A percentile compares a stretch with the other conserved stretches of the same genome.
phyloP scores from a whole-genome alignment of 2,113 vertebrate species.

The Archilochus colubris region DNA sequence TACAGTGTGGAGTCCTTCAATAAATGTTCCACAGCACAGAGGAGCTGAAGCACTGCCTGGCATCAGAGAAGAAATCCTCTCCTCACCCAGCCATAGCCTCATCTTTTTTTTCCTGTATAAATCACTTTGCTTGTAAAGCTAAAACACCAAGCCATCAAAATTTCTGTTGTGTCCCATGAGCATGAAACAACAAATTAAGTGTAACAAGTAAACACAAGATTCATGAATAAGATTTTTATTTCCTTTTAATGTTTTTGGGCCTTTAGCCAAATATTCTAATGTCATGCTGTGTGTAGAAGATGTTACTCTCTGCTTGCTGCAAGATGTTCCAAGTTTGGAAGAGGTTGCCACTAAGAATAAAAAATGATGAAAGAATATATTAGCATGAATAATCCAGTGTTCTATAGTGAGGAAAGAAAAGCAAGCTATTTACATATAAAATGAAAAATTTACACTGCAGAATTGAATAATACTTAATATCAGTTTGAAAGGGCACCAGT shows the following conservation, averaged over 20 bases:
- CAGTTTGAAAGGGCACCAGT: background rate
- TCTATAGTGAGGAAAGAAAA: slow-evolving; percentile 17
- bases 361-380: background rate
- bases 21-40: background rate
- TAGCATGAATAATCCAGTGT: background rate
- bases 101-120: background rate
- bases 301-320: slow-evolving; percentile 50
- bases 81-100: background rate
- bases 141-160: background rate
- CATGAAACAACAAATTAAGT: slow-evolving; percentile 26
- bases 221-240: background rate
- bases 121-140: background rate
- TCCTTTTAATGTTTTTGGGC: slow-evolving; percentile 31
- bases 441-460: slow-evolving; percentile 14
- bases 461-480: background rate
- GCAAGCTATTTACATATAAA: slow-evolving; percentile 42
- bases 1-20: background rate
- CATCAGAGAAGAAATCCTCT: background rate
- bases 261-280: slow-evolving; percentile 52
- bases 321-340: slow-evolving; percentile 53
- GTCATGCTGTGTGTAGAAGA: slow-evolving; percentile 57
- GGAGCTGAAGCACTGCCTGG: background rate
- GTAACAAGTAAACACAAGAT: slow-evolving; percentile 25
- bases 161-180: background rate
- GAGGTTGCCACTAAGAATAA: slow-evolving; percentile 1